phyloP scores from a whole-genome alignment of 2,797 vertebrate species.

The Premnoplex brunnescens region DNA sequence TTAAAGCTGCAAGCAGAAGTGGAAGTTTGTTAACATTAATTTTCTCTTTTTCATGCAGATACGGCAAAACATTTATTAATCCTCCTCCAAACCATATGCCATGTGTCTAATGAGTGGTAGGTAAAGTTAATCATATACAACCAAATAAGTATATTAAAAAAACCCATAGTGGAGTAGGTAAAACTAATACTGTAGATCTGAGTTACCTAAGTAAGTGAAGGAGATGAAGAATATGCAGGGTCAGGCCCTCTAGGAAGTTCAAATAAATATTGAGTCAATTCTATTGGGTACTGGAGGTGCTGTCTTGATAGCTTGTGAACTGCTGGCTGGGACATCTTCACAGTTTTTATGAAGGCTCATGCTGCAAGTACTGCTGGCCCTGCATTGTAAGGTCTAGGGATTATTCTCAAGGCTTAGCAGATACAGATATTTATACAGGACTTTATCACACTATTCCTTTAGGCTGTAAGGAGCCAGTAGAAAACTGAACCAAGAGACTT shows the following conservation, averaged over 20 bases:
- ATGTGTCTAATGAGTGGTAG: slow-evolving; percentile 75
- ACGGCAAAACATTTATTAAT: slow-evolving; percentile 78
- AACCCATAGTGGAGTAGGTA: not conserved
- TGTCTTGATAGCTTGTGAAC: not conserved
- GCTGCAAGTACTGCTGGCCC: not conserved
- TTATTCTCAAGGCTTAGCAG: not conserved
- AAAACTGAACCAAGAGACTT: not conserved
- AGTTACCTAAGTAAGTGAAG: not conserved
- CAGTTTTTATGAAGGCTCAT: not conserved
- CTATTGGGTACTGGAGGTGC: not conserved
- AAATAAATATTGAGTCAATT: not conserved
- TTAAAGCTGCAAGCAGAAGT: slow-evolving; percentile 72
- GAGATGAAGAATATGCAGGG: not conserved
- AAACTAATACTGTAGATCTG: not conserved
- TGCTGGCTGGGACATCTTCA: not conserved
- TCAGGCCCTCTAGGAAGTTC: not conserved
- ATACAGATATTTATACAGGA: not conserved
- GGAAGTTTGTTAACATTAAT: slow-evolving; percentile 76
- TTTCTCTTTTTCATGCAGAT: slow-evolving; percentile 68
- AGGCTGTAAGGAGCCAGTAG: not conserved
- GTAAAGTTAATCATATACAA: slow-evolving; percentile 72
- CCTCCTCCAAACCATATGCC: slow-evolving; percentile 80
- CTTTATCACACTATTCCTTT: not conserved
- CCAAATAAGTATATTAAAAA: slow-evolving; percentile 58
- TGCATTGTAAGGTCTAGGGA: not conserved